These are phyloP conservation scores for Plutella xylostella DNA, from an alignment of 2,888 invertebrate genomes.

Conservation along the genomic window DNA sequence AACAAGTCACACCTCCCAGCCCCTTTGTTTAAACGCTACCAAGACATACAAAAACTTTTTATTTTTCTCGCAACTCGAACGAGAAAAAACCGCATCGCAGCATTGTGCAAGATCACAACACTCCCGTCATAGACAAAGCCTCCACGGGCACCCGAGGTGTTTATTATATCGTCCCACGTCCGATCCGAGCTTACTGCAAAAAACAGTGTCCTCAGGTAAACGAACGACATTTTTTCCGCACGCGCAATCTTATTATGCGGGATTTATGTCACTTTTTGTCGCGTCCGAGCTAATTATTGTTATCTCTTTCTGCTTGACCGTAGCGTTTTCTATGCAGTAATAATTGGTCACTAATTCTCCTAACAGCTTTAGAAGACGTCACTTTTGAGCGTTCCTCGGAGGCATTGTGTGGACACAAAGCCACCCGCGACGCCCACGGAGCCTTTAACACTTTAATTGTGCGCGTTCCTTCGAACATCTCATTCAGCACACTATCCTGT, in stretches of 20 bases:
- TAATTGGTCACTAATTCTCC: conserved; percentile 67
- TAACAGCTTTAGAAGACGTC: conserved; percentile 54
- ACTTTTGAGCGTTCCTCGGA: conserved; percentile 20
- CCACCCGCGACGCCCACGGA: conserved; percentile 59
- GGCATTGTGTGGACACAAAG: conserved; percentile 55
- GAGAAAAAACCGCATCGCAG: conserved; percentile 47
- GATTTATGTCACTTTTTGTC: conserved; percentile 69
- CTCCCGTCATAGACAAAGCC: conserved; percentile 66
- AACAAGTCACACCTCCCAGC: conserved; percentile 66
- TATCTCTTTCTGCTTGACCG: conserved; percentile 65
- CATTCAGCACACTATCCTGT: conserved; percentile 36
- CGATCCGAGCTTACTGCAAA: conserved; percentile 49
- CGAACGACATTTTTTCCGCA: conserved; percentile 49
- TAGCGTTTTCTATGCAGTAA: conserved; percentile 52
- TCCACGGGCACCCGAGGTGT: conserved; percentile 67
- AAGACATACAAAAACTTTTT: conserved; percentile 56
- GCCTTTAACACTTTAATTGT: conserved; percentile 54
- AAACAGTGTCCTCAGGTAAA: conserved; percentile 54
- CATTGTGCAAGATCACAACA: conserved; percentile 69
- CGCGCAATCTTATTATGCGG: conserved; percentile 60
- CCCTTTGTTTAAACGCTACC: conserved; percentile 68
- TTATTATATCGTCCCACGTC: conserved; percentile 59
- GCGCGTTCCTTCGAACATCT: conserved; percentile 45
- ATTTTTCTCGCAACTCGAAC: conserved; percentile 49
- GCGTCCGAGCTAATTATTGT: conserved; percentile 66